phyloP scores from a whole-genome alignment of 2,888 invertebrate species.

The Trilocha varians region DNA sequence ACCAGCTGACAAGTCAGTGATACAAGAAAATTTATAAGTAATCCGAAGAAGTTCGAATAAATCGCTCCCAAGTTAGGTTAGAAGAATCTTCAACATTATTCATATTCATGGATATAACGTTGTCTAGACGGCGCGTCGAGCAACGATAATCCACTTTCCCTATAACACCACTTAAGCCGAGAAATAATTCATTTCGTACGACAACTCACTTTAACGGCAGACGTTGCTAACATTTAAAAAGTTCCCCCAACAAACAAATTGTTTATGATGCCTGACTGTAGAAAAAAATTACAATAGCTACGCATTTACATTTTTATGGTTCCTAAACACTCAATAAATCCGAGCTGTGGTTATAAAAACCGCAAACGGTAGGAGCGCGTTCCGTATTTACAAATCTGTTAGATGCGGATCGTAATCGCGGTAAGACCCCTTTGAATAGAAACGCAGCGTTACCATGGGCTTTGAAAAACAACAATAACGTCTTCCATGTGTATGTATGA shows the following conservation, averaged over 20 bases:
- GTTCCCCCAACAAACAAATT: constrained; percentile 20
- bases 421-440: constrained; percentile 40
- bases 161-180: background rate
- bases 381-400: constrained; percentile 47
- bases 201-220: background rate
- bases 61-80: background rate
- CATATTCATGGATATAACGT: background rate
- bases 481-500: constrained; percentile 53
- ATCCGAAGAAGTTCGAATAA: no score
- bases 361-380: constrained; percentile 37
- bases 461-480: constrained; percentile 70
- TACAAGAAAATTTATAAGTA: no score
- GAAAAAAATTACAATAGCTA: constrained; percentile 32
- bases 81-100: background rate
- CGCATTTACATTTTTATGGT: constrained; percentile 64
- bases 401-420: constrained; percentile 35
- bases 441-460: constrained; percentile 40
- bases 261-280: constrained; percentile 30
- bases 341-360: constrained; percentile 47
- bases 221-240: constrained; percentile 1
- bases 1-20: no score
- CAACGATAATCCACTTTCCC: background rate
- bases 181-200: background rate
- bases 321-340: constrained; percentile 60
- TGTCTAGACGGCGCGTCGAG: background rate